Evolutionary conservation across 2,113 vertebrate genomes (phyloP).

Genomic region (Stegastes partitus): DNA sequence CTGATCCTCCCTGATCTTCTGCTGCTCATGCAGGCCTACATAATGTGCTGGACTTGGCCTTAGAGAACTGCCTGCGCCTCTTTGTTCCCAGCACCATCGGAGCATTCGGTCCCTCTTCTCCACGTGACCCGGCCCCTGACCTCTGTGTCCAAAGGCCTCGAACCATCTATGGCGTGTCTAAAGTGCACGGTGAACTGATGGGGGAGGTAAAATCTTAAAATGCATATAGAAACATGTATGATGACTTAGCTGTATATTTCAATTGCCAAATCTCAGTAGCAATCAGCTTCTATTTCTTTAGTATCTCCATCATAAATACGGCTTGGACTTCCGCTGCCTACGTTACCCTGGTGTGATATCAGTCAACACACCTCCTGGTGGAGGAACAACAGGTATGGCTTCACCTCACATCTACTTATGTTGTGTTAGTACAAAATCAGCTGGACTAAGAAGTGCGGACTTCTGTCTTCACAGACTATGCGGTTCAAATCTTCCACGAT

Average conservation of each 20-base stretch:
- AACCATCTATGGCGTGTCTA: slow-evolving; percentile 87
- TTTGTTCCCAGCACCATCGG: slow-evolving; percentile 87
- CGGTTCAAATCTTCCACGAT: slow-evolving; percentile 86
- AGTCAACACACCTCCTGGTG: slow-evolving; percentile 80
- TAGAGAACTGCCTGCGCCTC: slow-evolving; percentile 86
- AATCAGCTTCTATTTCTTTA: slow-evolving; percentile 48
- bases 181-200: slow-evolving; percentile 87
- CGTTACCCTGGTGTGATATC: slow-evolving; percentile 86
- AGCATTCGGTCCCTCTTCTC: slow-evolving; percentile 85
- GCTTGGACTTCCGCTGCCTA: slow-evolving; percentile 85
- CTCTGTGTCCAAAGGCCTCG: slow-evolving; percentile 85
- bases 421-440: neutral
- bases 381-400: slow-evolving; percentile 84
- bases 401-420: neutral
- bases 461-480: slow-evolving; percentile 79
- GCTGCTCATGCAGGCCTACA: slow-evolving; percentile 78
- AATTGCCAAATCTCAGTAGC: neutral
- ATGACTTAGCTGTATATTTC: neutral
- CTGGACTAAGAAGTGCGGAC: neutral
- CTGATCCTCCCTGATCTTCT: slow-evolving; percentile 13
- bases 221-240: neutral
- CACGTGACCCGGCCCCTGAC: slow-evolving; percentile 85
- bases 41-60: slow-evolving; percentile 85
- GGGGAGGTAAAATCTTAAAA: slow-evolving; percentile 77
- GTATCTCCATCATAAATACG: slow-evolving; percentile 87